These are phyloP conservation scores for Lottia scabra DNA, from an alignment of 2,888 invertebrate genomes.

Conservation along the genomic window DNA sequence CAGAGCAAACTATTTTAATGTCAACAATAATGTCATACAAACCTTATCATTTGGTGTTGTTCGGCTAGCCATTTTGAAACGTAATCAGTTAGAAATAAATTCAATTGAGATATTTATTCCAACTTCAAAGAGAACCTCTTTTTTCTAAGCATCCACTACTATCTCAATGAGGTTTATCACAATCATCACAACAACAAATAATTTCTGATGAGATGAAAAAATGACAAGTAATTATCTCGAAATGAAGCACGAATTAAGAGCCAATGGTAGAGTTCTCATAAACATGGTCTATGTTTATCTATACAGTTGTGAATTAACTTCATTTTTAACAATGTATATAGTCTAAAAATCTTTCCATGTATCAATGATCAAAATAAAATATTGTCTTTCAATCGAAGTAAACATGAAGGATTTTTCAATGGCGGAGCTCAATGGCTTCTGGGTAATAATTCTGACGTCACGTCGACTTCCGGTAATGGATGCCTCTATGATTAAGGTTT, in stretches of 20 bases:
- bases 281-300: neutral
- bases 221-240: neutral
- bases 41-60: constrained; percentile 39
- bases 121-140: too few relatives aligned
- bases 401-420: constrained; percentile 13
- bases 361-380: neutral
- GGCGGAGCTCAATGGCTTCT: constrained; percentile 30
- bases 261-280: neutral
- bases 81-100: neutral
- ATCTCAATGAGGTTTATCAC: too few relatives aligned
- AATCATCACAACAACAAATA: neutral
- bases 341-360: neutral
- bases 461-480: constrained; percentile 19
- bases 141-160: too few relatives aligned
- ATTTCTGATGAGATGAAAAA: neutral
- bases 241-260: neutral
- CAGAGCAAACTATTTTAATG: neutral
- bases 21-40: too few relatives aligned
- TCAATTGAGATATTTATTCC: too few relatives aligned
- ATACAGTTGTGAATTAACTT: neutral
- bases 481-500: too few relatives aligned
- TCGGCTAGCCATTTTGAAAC: constrained; percentile 32
- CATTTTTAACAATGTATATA: neutral
- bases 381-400: constrained; percentile 7
- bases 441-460: constrained; percentile 28